A percentile compares a stretch with the other conserved stretches of the same genome.
These are phyloP conservation scores for Picus viridis DNA, from an alignment of 2,797 vertebrate species.

Conservation along the genomic window DNA sequence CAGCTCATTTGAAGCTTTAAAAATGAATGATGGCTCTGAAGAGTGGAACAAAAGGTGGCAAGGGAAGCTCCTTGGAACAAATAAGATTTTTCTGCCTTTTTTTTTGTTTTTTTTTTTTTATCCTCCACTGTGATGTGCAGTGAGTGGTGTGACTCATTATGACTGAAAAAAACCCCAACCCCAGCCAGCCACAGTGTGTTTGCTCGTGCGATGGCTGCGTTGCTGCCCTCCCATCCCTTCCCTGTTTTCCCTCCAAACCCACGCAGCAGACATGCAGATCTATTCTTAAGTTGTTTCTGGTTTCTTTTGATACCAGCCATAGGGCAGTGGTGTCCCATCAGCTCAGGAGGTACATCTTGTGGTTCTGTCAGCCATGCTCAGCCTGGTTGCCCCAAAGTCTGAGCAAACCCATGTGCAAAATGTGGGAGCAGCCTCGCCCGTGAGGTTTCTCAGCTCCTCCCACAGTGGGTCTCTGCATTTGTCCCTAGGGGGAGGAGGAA, in stretches of 20 bases:
- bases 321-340: background rate
- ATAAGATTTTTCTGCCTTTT: background rate
- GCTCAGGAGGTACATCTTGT: background rate
- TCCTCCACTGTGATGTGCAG: background rate
- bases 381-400: rapidly evolving
- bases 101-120: too few relatives aligned
- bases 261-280: background rate
- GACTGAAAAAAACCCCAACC: background rate
- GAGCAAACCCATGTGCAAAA: background rate
- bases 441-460: background rate
- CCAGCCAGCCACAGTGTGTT: background rate
- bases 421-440: background rate
- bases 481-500: rapidly evolving
- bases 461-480: background rate
- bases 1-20: background rate
- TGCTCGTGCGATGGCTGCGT: background rate
- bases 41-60: background rate
- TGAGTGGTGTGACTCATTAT: slow-evolving; percentile 12
- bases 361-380: background rate
- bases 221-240: slow-evolving; percentile 33
- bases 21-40: background rate
- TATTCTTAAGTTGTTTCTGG: slow-evolving; percentile 32
- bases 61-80: background rate
- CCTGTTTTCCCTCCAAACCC: background rate
- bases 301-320: slow-evolving; percentile 3